Percentiles rank a stretch among this genome's conserved stretches.
Conservation (phyloP, 2,797 vertebrate genomes). For the Chlorospingus flavigularis region DNA sequence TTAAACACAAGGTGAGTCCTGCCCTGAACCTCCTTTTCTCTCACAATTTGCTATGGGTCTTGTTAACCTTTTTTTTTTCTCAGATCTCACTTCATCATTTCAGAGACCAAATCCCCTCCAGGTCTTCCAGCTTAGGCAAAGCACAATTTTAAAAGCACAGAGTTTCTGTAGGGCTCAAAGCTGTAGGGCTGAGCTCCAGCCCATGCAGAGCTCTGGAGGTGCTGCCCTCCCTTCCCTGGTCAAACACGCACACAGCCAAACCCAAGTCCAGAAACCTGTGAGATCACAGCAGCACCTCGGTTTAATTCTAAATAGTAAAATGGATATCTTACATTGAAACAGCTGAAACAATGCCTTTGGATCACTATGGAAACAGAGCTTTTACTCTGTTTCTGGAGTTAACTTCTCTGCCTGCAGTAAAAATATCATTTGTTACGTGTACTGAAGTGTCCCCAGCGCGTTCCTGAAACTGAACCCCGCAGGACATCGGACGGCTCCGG, state of each 20-base stretch:
- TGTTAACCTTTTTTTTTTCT: not conserved
- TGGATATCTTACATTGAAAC: fast-evolving
- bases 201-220: not conserved
- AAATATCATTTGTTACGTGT: conserved; percentile 17
- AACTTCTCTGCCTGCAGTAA: not conserved
- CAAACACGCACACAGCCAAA: not conserved
- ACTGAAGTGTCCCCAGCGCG: not conserved
- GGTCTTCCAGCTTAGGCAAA: not conserved
- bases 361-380: not conserved
- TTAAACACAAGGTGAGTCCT: not conserved
- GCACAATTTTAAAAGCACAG: fast-evolving
- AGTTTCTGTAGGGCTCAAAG: not conserved
- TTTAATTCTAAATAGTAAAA: not conserved
- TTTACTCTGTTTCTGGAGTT: not conserved
- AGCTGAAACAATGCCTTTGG: not conserved
- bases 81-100: not conserved
- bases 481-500: not conserved
- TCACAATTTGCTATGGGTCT: not conserved
- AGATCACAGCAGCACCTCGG: not conserved
- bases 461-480: conserved; percentile 32
- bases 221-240: not conserved
- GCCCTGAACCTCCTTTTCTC: not conserved
- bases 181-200: not conserved
- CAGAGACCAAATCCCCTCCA: not conserved
- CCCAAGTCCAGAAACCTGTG: not conserved